Base-by-base conservation (phyloP, 1,140 invertebrate genomes). In the Drosophila nannoptera region DNA sequence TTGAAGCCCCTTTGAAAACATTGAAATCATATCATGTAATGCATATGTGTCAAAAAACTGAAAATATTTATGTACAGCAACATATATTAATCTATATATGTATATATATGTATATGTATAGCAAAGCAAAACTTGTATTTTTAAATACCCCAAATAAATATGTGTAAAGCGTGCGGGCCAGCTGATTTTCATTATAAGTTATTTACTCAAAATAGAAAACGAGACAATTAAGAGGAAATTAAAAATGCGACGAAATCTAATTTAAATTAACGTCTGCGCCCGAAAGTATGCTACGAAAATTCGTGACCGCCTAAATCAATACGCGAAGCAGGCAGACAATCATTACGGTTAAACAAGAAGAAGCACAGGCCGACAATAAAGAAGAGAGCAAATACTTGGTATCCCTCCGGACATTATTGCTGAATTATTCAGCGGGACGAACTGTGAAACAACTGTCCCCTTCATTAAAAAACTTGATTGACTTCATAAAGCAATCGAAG, bases 391-490 rank as follows among this genome's bases (percentile, higher is more conserved):
- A 49, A 49, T 40, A 60, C 33, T 14, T 46, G 52, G 43, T 22
- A 29, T 36, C 36, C 70, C 65, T 36, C 29, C 46, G 66, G 70
- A 64, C 60, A 49, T 64, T 69, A 22, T 22, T 69, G 48, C 31
- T 69, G 64, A 73, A 64, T 73, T 73, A 73, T 73, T 63, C 66
- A 73, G 31, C 42, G 31, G 33, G 46, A 11, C 36, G 38, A 56
- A 40, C 52, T 50, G 40, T n/a, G 54, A 14, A 14, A 35, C 40
- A 67, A 71, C 22, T 62, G 69, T 73, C 52, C 33, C 59, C 78
- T 62, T 83, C 78, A 82, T 82, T 82, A 82, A 83, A 83, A 83
- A 82, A 82, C 75, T 83, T 82, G 78, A 82, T 83, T 83, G 78
- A 83, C 75, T 78, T 83, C 75, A 68, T 67, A 76, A 74, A 77